Evolutionary conservation across 2,888 invertebrate genomes (phyloP), one percentile per base, ranked within the genome.

Genomic region (Drosophila nr. medialis): DNA sequence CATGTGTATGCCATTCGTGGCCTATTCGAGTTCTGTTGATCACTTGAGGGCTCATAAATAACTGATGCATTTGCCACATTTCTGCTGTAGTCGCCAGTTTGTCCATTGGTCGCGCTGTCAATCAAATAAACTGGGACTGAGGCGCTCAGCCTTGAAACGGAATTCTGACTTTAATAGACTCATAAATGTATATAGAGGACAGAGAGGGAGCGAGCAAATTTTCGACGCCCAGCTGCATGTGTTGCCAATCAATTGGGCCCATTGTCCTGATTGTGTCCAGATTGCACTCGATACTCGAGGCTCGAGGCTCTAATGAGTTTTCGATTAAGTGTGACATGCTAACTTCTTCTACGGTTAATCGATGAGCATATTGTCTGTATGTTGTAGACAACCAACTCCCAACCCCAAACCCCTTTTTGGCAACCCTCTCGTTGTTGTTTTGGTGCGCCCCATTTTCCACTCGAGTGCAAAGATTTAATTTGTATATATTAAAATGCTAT

Each of bases 301-400:
- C 21, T 36, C 45, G 58, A 63, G 62, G 36, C 32, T 62, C 81
- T 86, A 86, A 86, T 86, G 86, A 86, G 86, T 86, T 81, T 89
- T 75, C 88, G 83, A 86, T 89, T 81, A 87, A 87, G 87, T 80
- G 85, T 89, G 85, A 83, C 86, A 86, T 59, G 58, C 53, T 62
- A 59, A 55, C 58, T 61, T 63, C 63, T 50, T 48, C 45, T 59
- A 34, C 15, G 32, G 48, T 67, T 60, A 78, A 81, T 72, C 70
- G 69, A 77, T 72, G 68, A 66, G 51, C 72, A 74, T 69, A 76
- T 75, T 75, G 73, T 75, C 45, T 69, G 15, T 29, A 30, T 32
- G 32, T 29, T 15, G 7, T 45, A 4, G 42, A 45, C 21, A 24
- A 6, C 29, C 42, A 49, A 30, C 21, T n/a, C 18, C 15, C 42